Evolutionary conservation across 2,797 vertebrate genomes (phyloP), one percentile per base, ranked within the genome.

Genomic region (Gymnodraco acuticeps): DNA sequence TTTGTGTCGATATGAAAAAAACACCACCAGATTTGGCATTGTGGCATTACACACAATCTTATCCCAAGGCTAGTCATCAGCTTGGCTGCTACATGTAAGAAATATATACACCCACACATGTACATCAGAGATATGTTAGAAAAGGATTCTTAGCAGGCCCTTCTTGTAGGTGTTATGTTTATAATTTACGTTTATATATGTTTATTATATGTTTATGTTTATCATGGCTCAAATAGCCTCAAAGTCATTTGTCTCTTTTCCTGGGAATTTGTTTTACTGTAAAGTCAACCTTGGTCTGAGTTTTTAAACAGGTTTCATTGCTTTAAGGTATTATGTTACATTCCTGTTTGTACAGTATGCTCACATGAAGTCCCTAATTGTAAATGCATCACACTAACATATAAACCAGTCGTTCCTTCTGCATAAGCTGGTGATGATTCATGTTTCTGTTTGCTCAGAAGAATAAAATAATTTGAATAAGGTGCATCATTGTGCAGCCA

Each of bases 61-160:
- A 75, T 92, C 90, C 90, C 78, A 69, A 80, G 92, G 89, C 91
- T 83, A 89, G 77, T 89, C 85, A 83, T 88, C 86, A 77, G 80
- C 86, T 92, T 92, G 86, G 86, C 87, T 89, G 60, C 41, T 84
- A 84, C 84, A 86, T 80, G 73, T 77, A 78, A 85, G 87, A 88
- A 78, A 88, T 82, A 79, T 64, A 74, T 70, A 80, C 91, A 45
- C 93, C 90, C 85, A 90, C 93, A 82, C 85, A 45, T 75, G 71
- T 63, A 74, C 84, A 84, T 88, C 67, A 69, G 76, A 85, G 78
- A 85, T 84, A 73, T 83, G 77, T 76, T 68, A 61, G 64, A 75
- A 77, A 86, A 54, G 46, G 47, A 73, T 87, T 86, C 62, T 63
- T 45, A 82, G 74, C 70, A 80, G 73, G 68, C 80, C 58, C 48